A percentile compares a stretch with the other conserved stretches of the same genome.
These are phyloP conservation scores for Phymatocera aterrima DNA, from an alignment of 2,888 invertebrate species.

Conservation along the genomic window DNA sequence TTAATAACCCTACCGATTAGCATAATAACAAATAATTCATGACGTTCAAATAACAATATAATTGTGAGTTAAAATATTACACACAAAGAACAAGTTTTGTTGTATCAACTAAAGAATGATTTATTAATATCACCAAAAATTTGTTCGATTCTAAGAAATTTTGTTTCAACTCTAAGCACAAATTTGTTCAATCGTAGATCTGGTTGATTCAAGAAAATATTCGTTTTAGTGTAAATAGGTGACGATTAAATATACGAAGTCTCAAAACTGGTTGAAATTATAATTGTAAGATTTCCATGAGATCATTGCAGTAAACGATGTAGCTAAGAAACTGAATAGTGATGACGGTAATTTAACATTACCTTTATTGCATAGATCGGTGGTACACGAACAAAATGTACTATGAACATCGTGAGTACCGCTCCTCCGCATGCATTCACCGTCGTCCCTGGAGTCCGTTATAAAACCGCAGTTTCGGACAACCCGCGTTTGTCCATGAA, in stretches of 20 bases:
- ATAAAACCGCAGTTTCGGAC: conserved; percentile 90
- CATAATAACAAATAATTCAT: too few relatives aligned
- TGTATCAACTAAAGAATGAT: too few relatives aligned
- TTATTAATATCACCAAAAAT: too few relatives aligned
- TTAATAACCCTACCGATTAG: too few relatives aligned
- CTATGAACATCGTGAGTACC: conserved; percentile 87
- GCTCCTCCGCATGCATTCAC: conserved; percentile 81
- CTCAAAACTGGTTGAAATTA: background rate
- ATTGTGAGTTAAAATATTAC: too few relatives aligned
- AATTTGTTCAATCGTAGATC: too few relatives aligned
- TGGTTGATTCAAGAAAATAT: too few relatives aligned
- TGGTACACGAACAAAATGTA: conserved; percentile 87
- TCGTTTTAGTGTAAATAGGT: background rate
- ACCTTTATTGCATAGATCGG: conserved; percentile 85
- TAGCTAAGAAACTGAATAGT: background rate
- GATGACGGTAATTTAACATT: conserved; percentile 29
- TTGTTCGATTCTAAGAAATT: too few relatives aligned
- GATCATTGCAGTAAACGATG: background rate
- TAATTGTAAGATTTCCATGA: conserved; percentile 17
- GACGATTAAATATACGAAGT: background rate
- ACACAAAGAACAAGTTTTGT: too few relatives aligned
- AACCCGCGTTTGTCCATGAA: conserved; percentile 85
- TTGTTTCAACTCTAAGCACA: too few relatives aligned
- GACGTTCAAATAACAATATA: too few relatives aligned
- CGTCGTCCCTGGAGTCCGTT: conserved; percentile 79